phyloP scores from a whole-genome alignment of 2,113 vertebrate genomes.

The Symphodus melops region DNA sequence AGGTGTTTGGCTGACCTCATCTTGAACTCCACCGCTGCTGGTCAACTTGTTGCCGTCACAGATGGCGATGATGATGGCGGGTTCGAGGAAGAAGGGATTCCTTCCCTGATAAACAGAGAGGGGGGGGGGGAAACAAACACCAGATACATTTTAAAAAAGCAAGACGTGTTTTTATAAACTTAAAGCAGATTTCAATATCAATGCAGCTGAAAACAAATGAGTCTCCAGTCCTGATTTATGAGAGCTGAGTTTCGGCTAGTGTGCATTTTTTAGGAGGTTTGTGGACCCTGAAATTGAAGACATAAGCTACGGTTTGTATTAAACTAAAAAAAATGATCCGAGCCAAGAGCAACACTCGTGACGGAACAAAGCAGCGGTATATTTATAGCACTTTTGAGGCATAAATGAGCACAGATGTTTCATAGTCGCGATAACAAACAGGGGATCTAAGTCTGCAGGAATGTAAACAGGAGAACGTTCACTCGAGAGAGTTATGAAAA shows the following conservation, averaged over 20 bases:
- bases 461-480: constrained; percentile 8
- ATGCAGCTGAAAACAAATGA: no score
- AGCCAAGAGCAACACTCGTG: no score
- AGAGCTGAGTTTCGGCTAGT: no score
- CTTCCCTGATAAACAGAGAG: constrained; percentile 83
- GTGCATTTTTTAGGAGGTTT: no score
- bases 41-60: constrained; percentile 95
- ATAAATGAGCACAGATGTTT: constrained; percentile 13
- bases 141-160: neutral
- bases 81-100: constrained; percentile 95
- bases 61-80: constrained; percentile 93
- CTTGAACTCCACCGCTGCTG: constrained; percentile 89
- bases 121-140: neutral
- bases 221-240: no score
- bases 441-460: constrained; percentile 7
- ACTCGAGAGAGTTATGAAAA: constrained; percentile 28
- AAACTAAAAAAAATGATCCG: no score
- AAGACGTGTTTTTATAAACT: no score
- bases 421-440: constrained; percentile 14
- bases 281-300: no score
- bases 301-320: no score
- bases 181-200: no score
- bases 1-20: constrained; percentile 87
- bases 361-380: neutral
- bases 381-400: constrained; percentile 4